These are phyloP conservation scores for Fragum whitleyi DNA, from an alignment of 2,888 invertebrate genomes.

Conservation along the genomic window DNA sequence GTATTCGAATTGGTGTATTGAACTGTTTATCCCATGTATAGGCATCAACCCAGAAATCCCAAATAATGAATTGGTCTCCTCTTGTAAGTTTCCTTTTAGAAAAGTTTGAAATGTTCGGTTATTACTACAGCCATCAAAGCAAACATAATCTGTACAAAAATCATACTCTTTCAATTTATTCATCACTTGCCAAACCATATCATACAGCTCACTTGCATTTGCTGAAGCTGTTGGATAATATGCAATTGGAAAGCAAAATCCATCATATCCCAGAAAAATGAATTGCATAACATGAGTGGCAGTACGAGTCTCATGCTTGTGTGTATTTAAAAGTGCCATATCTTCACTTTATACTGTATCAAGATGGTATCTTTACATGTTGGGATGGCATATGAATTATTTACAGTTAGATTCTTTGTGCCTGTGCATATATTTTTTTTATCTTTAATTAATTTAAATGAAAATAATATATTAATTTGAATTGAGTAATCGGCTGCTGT, in stretches of 20 bases:
- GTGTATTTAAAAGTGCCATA: slow-evolving; percentile 24
- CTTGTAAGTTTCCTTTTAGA: slow-evolving; percentile 29
- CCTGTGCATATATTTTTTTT: too few species aligned
- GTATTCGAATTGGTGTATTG: slow-evolving; percentile 37
- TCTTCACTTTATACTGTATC: too few species aligned
- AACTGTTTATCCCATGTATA: slow-evolving; percentile 38
- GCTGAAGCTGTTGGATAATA: slow-evolving; percentile 40
- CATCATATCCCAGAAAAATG: slow-evolving; percentile 37
- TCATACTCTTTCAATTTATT: slow-evolving; percentile 31
- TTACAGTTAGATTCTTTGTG: too few species aligned
- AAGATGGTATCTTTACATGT: too few species aligned
- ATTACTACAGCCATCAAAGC: slow-evolving; percentile 40
- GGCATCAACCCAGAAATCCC: slow-evolving; percentile 44
- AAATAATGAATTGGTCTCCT: slow-evolving; percentile 27
- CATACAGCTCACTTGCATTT: slow-evolving; percentile 41
- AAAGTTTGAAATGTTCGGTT: slow-evolving; percentile 32
- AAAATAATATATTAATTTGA: too few species aligned
- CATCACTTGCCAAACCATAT: slow-evolving; percentile 43
- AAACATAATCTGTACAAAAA: slow-evolving; percentile 34
- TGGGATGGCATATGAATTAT: too few species aligned
- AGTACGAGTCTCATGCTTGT: slow-evolving; percentile 30
- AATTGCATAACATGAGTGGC: slow-evolving; percentile 46
- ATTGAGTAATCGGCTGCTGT: too few species aligned
- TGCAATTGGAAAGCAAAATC: slow-evolving; percentile 46
- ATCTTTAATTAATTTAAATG: too few species aligned